Conservation (phyloP, 2,888 invertebrate species). For the Apocheima hispidaria region DNA sequence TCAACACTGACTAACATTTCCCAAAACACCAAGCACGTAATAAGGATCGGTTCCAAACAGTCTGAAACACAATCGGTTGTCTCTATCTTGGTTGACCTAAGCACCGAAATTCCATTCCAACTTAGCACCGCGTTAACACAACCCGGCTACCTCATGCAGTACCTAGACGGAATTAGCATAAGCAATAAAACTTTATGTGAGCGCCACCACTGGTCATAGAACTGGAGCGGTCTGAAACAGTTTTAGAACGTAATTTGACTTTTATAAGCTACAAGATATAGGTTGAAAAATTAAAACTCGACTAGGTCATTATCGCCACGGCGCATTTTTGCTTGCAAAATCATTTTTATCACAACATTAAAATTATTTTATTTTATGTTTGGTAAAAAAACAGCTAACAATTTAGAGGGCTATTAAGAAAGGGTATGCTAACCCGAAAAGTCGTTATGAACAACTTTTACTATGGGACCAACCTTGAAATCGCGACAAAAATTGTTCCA, state of each 20-base stretch:
- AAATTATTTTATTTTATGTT: too few relatives aligned
- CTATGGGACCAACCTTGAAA: too few relatives aligned
- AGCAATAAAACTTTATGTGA: constrained; percentile 66
- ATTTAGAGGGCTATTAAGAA: too few relatives aligned
- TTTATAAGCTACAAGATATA: too few relatives aligned
- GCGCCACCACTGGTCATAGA: constrained; percentile 35
- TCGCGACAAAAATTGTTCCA: too few relatives aligned
- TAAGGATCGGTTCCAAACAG: constrained; percentile 44
- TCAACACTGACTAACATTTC: background rate
- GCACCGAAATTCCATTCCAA: constrained; percentile 47
- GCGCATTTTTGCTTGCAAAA: too few relatives aligned
- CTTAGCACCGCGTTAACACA: constrained; percentile 42
- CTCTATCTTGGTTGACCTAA: constrained; percentile 46
- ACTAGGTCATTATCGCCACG: too few relatives aligned
- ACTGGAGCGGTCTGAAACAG: constrained; percentile 29
- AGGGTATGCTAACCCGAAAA: too few relatives aligned
- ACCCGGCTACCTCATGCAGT: constrained; percentile 38
- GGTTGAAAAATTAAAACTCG: background rate
- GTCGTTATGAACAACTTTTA: too few relatives aligned
- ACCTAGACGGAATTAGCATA: constrained; percentile 67
- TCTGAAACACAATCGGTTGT: constrained; percentile 44
- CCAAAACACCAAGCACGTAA: constrained; percentile 44
- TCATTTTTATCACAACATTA: too few relatives aligned
- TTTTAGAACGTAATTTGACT: background rate
- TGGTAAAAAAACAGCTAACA: too few relatives aligned